These are phyloP conservation scores for Spizaetus ornatus DNA, from an alignment of 2,113 vertebrate genomes.

Conservation along the genomic window DNA sequence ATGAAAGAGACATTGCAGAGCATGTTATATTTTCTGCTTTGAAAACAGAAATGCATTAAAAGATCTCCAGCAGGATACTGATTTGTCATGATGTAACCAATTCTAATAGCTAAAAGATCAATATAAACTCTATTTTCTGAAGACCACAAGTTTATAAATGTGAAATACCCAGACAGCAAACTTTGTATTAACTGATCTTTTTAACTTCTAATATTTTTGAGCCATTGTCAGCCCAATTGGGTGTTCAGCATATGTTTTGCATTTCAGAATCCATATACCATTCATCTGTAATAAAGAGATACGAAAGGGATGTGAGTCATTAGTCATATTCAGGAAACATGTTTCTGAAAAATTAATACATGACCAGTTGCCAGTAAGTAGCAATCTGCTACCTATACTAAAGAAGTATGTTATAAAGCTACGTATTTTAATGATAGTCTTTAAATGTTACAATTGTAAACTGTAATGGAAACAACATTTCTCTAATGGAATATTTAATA, in stretches of 20 bases:
- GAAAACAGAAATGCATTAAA: background rate
- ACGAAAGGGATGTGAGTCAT: constrained; percentile 35
- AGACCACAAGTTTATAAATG: background rate
- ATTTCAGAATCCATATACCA: constrained; percentile 15
- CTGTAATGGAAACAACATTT: constrained; percentile 17
- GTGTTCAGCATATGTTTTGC: background rate
- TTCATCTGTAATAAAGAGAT: constrained; percentile 28
- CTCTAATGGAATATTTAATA: constrained; percentile 16
- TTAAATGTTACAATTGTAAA: constrained; percentile 39
- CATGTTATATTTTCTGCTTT: background rate
- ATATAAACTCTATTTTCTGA: background rate
- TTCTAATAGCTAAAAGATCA: background rate
- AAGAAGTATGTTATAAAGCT: constrained; percentile 11
- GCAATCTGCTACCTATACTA: constrained; percentile 40
- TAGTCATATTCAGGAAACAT: constrained; percentile 44
- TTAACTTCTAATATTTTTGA: background rate
- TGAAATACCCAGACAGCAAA: background rate
- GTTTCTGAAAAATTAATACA: constrained; percentile 52
- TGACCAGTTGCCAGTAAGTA: constrained; percentile 43
- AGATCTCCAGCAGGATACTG: background rate
- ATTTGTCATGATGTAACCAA: background rate
- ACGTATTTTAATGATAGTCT: constrained; percentile 26
- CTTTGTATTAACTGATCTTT: background rate
- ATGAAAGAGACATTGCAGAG: background rate
- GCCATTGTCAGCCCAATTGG: background rate